Base-by-base conservation (phyloP, 2,113 vertebrate species). In the Pterocles orientalis region DNA sequence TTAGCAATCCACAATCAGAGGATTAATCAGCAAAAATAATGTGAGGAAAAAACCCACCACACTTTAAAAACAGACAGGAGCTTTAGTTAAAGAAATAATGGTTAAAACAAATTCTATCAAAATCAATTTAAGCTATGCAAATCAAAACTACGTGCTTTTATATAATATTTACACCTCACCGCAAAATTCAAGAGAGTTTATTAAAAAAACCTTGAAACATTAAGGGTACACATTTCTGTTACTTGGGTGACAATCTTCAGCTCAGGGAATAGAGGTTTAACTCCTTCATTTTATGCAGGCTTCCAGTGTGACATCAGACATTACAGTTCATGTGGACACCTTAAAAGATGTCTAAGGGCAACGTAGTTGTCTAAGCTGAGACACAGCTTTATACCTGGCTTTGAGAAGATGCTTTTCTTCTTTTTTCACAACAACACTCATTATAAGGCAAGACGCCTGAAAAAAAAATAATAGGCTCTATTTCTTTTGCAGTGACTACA, bases 341-440 rank as follows among this genome's bases (percentile, higher is more conserved):
- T 79, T 24, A 21, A 18, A 86, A 50, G 20, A 24, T 8, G 6
- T 18, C 41, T 90, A 50, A 66, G n/a, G 43, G 47, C 25, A 54
- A 26, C 0, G 1, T 5, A 3, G 0, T 3, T 66, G 24, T 25
- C 43, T n/a, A 25, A 53, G 2, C 6, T 41, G 47, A 64, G 24
- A 54, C 17, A 47, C 8, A 33, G 36, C 28, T 75, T 71, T 43
- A 14, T 25, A 70, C 4, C 13, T 33, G 26, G 13, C 56, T 71
- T 50, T 39, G 31, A 50, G n/a, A 92, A 82, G 6, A 39, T 13
- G 14, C 3, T 43, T 87, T 17, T 66, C 48, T 43, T 47, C 8
- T 47, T 65, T 62, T 48, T 31, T 28, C 14, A 25, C 41, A 21
- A n/a, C 4, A 88, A 29, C 4, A 54, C 9, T 57, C 4, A 34